Base-by-base conservation (phyloP, 1,140 invertebrate species). In the Riptortus pedestris region DNA sequence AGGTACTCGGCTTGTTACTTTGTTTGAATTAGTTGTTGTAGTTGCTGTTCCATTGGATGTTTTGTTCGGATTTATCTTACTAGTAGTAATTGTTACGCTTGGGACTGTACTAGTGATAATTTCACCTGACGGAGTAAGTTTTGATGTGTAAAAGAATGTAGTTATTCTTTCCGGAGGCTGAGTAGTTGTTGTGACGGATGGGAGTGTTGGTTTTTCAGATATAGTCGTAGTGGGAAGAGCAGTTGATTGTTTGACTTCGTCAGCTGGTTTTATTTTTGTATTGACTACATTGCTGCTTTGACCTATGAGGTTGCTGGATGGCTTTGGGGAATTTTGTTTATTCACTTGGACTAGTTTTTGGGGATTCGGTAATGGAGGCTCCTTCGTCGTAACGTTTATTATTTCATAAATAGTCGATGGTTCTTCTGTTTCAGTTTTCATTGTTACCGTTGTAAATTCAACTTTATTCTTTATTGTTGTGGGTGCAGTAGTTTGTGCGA, bases 121-220 rank as follows among this genome's bases (percentile, higher is more conserved):
- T 31, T 31, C 31, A 31, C 31, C 31, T 31, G 1, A 31, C n/a
- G 31, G 69, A 24, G 72, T 71, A 7, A 73, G 71, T 12, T 70
- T 73, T 14, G 71, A 72, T 18, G 68, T 67, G 20, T 74, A 67
- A 60, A 71, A 71, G 66, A 75, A 69, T 68, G 74, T 73, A 65
- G 71, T 9, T 27, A 52, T n/a, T 59, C n/a, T 59, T 31, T 59
- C 57, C 16, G 57, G 57, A 20, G 2, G 33, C 1, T 11, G 67
- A 47, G 27, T 43, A 18, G 1, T 63, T 62, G 31, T 38, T 38
- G 31, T 38, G 5, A 38, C 31, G 3, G 51, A 24, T 1, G 51
- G 26, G 57, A 51, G 69, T 66, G 22, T 66, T 66, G 47, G 71
- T 68, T 22, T 70, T 65, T 22, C 57, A 60, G 51, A 20, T 20